Evolutionary conservation across 2,113 vertebrate species (phyloP).

Genomic region (Diglossa brunneiventris): DNA sequence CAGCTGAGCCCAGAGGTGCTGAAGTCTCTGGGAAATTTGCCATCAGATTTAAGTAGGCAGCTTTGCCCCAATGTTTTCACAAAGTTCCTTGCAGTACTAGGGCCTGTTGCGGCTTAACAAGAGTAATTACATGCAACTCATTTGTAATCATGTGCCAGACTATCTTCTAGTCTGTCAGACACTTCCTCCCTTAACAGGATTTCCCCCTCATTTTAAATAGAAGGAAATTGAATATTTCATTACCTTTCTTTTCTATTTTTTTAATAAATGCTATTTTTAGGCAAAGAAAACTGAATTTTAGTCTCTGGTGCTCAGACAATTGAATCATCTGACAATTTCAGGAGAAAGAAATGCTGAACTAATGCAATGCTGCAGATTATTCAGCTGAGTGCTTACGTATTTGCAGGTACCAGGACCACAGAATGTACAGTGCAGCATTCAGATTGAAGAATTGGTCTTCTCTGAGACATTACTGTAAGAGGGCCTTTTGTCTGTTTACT

Average conservation of each 20-base stretch:
- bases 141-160: neutral
- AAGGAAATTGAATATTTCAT: neutral
- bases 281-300: constrained; percentile 35
- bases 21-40: neutral
- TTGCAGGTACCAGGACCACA: neutral
- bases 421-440: neutral
- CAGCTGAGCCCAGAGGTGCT: neutral
- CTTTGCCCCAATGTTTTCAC: neutral
- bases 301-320: constrained; percentile 2
- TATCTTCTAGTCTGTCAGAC: neutral
- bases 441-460: neutral
- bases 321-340: constrained; percentile 47
- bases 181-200: neutral
- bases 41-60: neutral
- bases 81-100: neutral
- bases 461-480: neutral
- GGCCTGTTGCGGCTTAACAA: neutral
- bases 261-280: constrained; percentile 5
- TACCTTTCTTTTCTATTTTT: neutral
- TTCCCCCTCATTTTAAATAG: neutral
- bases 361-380: constrained; percentile 2
- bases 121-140: neutral
- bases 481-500: neutral
- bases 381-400: neutral
- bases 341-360: neutral